Conservation (phyloP, 2,797 vertebrate genomes). For the Ispidina picta region DNA sequence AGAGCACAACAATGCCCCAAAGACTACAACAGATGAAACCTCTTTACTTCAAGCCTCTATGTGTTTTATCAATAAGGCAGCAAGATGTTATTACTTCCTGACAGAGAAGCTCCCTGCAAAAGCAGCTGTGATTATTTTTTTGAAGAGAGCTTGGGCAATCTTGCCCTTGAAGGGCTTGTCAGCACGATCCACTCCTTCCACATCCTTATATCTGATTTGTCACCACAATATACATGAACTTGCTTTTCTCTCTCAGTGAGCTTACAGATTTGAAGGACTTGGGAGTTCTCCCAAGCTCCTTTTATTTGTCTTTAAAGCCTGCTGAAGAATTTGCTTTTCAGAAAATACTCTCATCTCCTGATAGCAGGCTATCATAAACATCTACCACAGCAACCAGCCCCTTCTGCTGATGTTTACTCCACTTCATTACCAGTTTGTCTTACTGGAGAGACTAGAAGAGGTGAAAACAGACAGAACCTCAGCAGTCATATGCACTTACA, state of each 20-base stretch:
- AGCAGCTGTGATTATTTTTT: conserved; percentile 41
- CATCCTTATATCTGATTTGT: background rate
- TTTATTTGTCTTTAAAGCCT: background rate
- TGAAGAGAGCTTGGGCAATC: background rate
- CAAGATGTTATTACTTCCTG: conserved; percentile 23
- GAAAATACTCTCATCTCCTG: background rate
- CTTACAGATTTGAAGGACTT: background rate
- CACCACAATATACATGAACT: background rate
- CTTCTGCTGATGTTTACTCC: background rate
- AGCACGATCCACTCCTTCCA: background rate
- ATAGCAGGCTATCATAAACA: background rate
- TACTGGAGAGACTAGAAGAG: background rate
- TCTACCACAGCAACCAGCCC: background rate
- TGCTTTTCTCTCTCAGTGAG: background rate
- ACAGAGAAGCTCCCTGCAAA: conserved; percentile 26
- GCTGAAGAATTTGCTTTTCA: background rate
- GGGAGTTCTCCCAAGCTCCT: background rate
- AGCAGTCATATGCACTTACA: background rate
- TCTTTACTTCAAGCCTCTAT: conserved; percentile 39
- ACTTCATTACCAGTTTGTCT: background rate
- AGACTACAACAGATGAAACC: conserved; percentile 35
- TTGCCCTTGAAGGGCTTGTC: background rate
- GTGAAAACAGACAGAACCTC: background rate
- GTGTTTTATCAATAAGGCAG: conserved; percentile 68
- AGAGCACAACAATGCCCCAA: background rate